These are phyloP conservation scores for Hippocampus mohnikei DNA, from an alignment of 2,113 vertebrate genomes.

Conservation along the genomic window DNA sequence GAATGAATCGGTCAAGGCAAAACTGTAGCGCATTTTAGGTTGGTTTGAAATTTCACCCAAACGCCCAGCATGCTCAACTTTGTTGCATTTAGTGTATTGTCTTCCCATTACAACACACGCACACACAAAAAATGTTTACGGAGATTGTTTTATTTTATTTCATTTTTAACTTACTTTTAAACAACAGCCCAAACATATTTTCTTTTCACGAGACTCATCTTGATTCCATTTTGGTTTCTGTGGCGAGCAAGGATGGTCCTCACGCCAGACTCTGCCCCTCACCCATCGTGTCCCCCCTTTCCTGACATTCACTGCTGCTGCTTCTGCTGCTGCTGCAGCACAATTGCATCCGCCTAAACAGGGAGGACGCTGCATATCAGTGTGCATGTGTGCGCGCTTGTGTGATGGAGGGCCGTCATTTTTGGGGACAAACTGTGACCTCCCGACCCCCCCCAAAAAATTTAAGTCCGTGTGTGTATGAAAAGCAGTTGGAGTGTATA, in stretches of 20 bases:
- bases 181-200: neutral
- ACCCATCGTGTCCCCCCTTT: neutral
- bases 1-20: neutral
- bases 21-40: neutral
- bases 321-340: conserved; percentile 45
- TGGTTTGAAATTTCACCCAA: neutral
- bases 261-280: neutral
- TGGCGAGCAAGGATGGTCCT: conserved; percentile 1
- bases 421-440: conserved; percentile 30
- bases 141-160: neutral
- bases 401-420: conserved; percentile 21
- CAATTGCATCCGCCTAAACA: conserved; percentile 45
- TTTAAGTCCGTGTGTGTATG: conserved; percentile 16
- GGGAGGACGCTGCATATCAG: conserved; percentile 51
- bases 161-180: no score
- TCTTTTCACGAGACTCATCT: neutral
- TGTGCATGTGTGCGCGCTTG: neutral
- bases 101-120: neutral
- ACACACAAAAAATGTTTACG: neutral
- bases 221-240: neutral
- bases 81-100: neutral
- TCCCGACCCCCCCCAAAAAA: conserved; percentile 9
- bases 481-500: neutral
- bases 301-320: neutral
- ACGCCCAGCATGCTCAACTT: neutral